Evolutionary conservation across 1,140 invertebrate genomes (phyloP).

Genomic region (Drosophila albomicans): DNA sequence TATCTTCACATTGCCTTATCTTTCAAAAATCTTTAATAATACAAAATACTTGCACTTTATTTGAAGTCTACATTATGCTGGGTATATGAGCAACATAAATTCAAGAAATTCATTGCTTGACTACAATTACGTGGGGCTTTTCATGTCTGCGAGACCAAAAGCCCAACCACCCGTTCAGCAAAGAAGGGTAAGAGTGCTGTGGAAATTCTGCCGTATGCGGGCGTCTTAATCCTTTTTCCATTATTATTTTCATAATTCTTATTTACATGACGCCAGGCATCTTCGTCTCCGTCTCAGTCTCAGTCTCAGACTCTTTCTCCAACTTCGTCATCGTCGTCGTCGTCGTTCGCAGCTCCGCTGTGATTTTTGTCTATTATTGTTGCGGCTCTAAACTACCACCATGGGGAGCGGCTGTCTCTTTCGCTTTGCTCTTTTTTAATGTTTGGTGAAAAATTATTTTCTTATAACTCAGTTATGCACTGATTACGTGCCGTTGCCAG

Average conservation of each 20-base stretch:
- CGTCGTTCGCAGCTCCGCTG: slow-evolving; percentile 19
- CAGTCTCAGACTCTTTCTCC: slow-evolving; percentile 16
- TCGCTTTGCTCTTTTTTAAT: slow-evolving; percentile 65
- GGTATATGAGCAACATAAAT: background rate
- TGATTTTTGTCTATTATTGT: slow-evolving; percentile 73
- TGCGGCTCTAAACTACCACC: slow-evolving; percentile 33
- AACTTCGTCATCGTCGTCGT: slow-evolving; percentile 22
- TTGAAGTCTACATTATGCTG: background rate
- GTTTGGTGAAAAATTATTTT: slow-evolving; percentile 80
- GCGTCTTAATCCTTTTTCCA: slow-evolving; percentile 85
- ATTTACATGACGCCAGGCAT: slow-evolving; percentile 82
- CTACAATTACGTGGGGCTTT: slow-evolving; percentile 66
- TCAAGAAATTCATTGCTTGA: background rate
- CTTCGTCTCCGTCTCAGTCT: slow-evolving; percentile 42
- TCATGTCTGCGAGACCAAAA: slow-evolving; percentile 58
- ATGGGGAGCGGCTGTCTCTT: slow-evolving; percentile 50
- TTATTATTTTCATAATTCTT: slow-evolving; percentile 85
- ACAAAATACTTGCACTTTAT: background rate
- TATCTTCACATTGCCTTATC: background rate
- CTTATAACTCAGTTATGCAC: slow-evolving; percentile 84
- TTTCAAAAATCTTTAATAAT: background rate
- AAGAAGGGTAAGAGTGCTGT: slow-evolving; percentile 7
- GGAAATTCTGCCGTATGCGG: slow-evolving; percentile 46
- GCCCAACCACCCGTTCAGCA: slow-evolving; percentile 28
- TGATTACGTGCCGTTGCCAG: slow-evolving; percentile 62